phyloP scores from a whole-genome alignment of 2,113 vertebrate genomes.

The Catagonus wagneri region DNA sequence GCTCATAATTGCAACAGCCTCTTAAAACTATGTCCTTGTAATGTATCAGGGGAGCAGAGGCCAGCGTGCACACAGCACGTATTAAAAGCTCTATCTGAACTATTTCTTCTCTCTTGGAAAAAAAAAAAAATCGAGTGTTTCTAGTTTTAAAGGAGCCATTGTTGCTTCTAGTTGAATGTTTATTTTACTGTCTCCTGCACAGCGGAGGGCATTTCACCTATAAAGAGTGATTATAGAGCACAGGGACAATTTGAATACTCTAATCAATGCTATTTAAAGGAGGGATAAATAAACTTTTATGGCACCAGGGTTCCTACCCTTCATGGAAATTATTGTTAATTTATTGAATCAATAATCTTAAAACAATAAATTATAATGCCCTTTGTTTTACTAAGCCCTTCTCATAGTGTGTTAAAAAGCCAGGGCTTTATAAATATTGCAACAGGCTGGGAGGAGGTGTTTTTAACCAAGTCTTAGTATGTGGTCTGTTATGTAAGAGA shows the following conservation, averaged over 20 bases:
- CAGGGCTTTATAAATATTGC: slow-evolving; percentile 84
- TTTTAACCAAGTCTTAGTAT: slow-evolving; percentile 79
- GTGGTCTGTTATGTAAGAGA: slow-evolving; percentile 77
- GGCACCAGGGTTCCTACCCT: slow-evolving; percentile 78
- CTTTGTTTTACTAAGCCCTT: slow-evolving; percentile 87
- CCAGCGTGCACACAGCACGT: slow-evolving; percentile 14
- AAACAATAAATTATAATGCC: slow-evolving; percentile 87
- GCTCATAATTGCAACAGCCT: slow-evolving; percentile 58
- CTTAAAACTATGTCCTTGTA: slow-evolving; percentile 69
- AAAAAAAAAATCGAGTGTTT: slow-evolving; percentile 5
- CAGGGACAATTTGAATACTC: slow-evolving; percentile 85
- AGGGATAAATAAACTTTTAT: slow-evolving; percentile 86
- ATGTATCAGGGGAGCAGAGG: slow-evolving; percentile 22
- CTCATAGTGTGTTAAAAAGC: slow-evolving; percentile 79
- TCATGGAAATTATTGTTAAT: slow-evolving; percentile 87
- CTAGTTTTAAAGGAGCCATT: slow-evolving; percentile 83
- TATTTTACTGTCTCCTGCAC: slow-evolving; percentile 84
- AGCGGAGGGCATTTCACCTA: slow-evolving; percentile 83
- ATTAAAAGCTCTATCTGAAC: slow-evolving; percentile 76
- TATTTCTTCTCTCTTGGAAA: slow-evolving; percentile 66
- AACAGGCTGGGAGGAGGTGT: slow-evolving; percentile 66
- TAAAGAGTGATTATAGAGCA: slow-evolving; percentile 84
- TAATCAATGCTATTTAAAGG: slow-evolving; percentile 85
- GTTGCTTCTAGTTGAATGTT: slow-evolving; percentile 83
- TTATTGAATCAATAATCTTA: slow-evolving; percentile 88